Base-by-base conservation (phyloP, 2,797 vertebrate genomes). In the Sebastes hubbsi region DNA sequence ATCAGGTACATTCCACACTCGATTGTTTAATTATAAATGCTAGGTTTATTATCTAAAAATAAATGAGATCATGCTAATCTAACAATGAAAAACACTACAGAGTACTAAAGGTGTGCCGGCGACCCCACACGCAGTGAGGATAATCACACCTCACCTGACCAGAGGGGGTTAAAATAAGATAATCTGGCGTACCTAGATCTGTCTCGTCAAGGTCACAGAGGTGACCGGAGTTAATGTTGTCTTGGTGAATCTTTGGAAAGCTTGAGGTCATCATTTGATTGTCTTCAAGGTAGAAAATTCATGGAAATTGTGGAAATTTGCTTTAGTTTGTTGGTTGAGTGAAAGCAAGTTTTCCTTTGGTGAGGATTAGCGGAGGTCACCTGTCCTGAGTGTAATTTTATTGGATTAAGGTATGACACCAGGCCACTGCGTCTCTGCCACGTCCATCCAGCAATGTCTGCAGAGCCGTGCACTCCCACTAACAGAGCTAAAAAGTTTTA, bases 351-450 rank as follows among this genome's bases (percentile, higher is more conserved):
- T 65, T 65, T 65, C 22, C 38, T 54, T 76, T 36, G 55, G 18
- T 29, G 66, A 24, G 42, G 34, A 63, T 64, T n/a, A 34, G 25
- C 22, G 1, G 1, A 14, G 29, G n/a, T 78, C 59, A 60, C 18
- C 72, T 78, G 58, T 58, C 36, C 61, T 20, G 49, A 62, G 65
- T 29, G 27, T 72, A 49, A 60, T 77, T 81, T 76, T 70, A 42
- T 52, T 46, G 34, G 20, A 76, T 70, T 72, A 34, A 29, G 12
- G 42, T 74, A 49, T 32, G 49, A 49, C 32, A 59, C 10, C 34
- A 22, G 62, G 18, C 61, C n/a, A 34, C 72, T 38, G 27, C 2
- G 3, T 73, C 72, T 70, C 27, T 34, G 32, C 54, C 55, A 2
- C 42, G 32, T 54, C 29, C 20, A 8, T 6, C 16, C 62, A 14